These are phyloP conservation scores for Pomatostomus ruficeps DNA, from an alignment of 2,113 vertebrate genomes.

Conservation along the genomic window DNA sequence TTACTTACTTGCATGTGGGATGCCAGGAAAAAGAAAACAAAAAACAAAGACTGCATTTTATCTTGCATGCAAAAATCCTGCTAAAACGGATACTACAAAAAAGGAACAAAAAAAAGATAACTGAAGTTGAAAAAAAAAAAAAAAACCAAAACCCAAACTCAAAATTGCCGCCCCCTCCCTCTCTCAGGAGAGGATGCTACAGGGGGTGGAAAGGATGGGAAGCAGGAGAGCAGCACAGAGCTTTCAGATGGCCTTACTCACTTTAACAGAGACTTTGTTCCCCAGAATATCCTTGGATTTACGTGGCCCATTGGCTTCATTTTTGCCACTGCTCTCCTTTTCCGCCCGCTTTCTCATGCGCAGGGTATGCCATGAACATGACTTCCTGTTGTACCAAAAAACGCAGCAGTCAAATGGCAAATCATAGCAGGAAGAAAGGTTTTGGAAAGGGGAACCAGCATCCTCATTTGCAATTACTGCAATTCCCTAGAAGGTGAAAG, in stretches of 20 bases:
- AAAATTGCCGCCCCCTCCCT: slow-evolving; percentile 29
- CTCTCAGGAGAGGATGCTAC: slow-evolving; percentile 60
- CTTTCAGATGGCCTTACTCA: slow-evolving; percentile 85
- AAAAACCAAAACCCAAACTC: background rate
- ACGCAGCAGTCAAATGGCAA: slow-evolving; percentile 81
- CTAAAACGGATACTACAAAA: slow-evolving; percentile 58
- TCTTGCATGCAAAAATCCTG: slow-evolving; percentile 76
- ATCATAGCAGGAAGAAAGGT: slow-evolving; percentile 58
- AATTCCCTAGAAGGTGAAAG: slow-evolving; percentile 44
- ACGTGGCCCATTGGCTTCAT: slow-evolving; percentile 89
- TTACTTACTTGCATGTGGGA: slow-evolving; percentile 72
- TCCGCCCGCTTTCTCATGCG: slow-evolving; percentile 95
- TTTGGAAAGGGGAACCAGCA: slow-evolving; percentile 56
- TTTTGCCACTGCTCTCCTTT: slow-evolving; percentile 86
- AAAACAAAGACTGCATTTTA: slow-evolving; percentile 67
- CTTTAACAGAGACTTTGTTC: slow-evolving; percentile 91
- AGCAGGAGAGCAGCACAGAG: slow-evolving; percentile 68
- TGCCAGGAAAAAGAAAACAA: slow-evolving; percentile 70
- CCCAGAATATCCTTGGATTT: slow-evolving; percentile 93
- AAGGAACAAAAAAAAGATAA: background rate
- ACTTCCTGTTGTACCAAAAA: slow-evolving; percentile 98
- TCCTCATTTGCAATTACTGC: slow-evolving; percentile 44
- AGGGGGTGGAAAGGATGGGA: slow-evolving; percentile 66
- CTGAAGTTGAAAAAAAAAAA: background rate
- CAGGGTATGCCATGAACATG: slow-evolving; percentile 98